phyloP scores from a whole-genome alignment of 2,888 invertebrate species.

The Leucophenga montana region DNA sequence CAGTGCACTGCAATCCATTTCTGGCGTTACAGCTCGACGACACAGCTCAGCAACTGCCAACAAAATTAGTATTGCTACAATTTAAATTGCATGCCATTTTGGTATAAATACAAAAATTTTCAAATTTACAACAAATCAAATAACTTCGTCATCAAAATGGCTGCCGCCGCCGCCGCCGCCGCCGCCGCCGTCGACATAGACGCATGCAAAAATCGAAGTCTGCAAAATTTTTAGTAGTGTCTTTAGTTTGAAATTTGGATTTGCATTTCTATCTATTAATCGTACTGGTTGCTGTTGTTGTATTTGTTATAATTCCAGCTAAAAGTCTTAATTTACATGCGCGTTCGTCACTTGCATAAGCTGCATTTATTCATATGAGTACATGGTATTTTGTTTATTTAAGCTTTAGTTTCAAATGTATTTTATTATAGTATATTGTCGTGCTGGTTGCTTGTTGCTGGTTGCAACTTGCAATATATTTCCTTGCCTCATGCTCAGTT shows the following conservation, averaged over 20 bases:
- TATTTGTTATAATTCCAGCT: conserved; percentile 33
- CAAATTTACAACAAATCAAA: conserved; percentile 48
- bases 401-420: not conserved
- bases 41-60: not conserved
- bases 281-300: conserved; percentile 10
- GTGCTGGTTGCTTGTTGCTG: not conserved
- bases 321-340: conserved; percentile 60
- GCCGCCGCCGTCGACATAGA: too few species aligned
- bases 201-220: too few species aligned
- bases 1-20: not conserved
- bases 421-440: not conserved
- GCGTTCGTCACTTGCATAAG: conserved; percentile 31
- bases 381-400: not conserved
- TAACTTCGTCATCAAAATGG: not conserved
- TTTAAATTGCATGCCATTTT: conserved; percentile 33
- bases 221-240: not conserved
- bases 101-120: conserved; percentile 43
- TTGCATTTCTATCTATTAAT: conserved; percentile 8
- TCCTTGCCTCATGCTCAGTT: conserved; percentile 44
- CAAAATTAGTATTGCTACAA: conserved; percentile 15
- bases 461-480: conserved; percentile 26
- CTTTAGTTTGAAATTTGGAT: not conserved
- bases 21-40: not conserved
- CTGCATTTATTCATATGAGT: not conserved
- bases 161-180: too few species aligned